Percentiles rank a stretch among this genome's conserved stretches.
Evolutionary conservation across 2,113 vertebrate genomes (phyloP).

Genomic region (Lycocorax pyrrhopterus): DNA sequence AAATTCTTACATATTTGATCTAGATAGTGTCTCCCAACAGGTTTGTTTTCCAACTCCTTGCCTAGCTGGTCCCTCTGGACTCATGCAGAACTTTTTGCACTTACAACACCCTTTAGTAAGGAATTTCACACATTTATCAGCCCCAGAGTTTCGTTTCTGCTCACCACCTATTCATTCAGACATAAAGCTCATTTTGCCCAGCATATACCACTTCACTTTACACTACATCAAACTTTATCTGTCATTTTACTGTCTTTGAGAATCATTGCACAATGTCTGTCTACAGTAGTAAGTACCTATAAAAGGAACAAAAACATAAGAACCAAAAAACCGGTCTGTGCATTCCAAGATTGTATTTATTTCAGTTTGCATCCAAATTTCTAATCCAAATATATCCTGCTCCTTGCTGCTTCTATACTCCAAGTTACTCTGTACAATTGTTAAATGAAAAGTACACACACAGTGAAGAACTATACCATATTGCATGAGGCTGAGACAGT

Average conservation of each 20-base stretch:
- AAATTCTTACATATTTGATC: background rate
- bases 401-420: background rate
- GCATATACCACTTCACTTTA: background rate
- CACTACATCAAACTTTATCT: background rate
- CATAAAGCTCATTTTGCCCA: background rate
- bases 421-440: background rate
- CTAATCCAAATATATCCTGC: background rate
- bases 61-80: background rate
- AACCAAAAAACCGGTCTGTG: rapidly evolving
- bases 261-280: background rate
- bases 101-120: background rate
- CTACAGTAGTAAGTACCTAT: background rate
- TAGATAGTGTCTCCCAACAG: background rate
- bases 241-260: background rate
- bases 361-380: background rate
- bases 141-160: background rate
- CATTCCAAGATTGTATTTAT: background rate
- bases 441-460: background rate
- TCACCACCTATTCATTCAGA: background rate
- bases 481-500: background rate
- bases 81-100: background rate
- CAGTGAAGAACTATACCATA: background rate
- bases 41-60: background rate
- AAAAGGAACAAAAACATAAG: background rate
- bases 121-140: background rate